Conservation (phyloP, 1,140 invertebrate species). For the Cardiocondyla obscurior region DNA sequence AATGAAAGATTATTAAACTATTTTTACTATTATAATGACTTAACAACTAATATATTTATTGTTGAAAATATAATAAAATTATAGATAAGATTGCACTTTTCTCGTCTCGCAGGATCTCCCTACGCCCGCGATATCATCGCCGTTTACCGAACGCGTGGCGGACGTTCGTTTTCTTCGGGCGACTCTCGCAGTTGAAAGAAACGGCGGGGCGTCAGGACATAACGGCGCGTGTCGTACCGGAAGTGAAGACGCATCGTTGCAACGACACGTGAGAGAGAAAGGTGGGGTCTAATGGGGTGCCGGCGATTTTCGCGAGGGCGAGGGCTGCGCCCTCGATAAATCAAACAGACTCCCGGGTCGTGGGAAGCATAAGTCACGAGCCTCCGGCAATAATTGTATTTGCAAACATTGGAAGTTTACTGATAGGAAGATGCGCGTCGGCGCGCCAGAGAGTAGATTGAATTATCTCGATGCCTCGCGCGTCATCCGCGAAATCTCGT, state of each 20-base stretch:
- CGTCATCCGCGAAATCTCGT: slow-evolving; percentile 3
- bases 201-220: slow-evolving; percentile 60
- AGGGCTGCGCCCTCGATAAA: slow-evolving; percentile 72
- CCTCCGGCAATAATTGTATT: slow-evolving; percentile 74
- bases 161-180: slow-evolving; percentile 46
- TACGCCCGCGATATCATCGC: slow-evolving; percentile 11
- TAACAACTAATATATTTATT: too few species aligned
- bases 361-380: slow-evolving; percentile 76
- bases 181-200: slow-evolving; percentile 28
- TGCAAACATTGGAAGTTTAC: slow-evolving; percentile 73
- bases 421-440: slow-evolving; percentile 56
- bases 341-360: slow-evolving; percentile 72
- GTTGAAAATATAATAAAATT: too few species aligned
- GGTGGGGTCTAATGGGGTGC: slow-evolving; percentile 65
- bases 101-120: neutral
- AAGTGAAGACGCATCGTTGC: slow-evolving; percentile 77
- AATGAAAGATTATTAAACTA: too few species aligned
- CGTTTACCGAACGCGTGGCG: slow-evolving; percentile 35
- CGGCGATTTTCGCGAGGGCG: slow-evolving; percentile 62
- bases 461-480: slow-evolving; percentile 29
- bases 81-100: too few species aligned
- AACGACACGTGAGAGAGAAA: slow-evolving; percentile 72
- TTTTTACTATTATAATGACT: too few species aligned
- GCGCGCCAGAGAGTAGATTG: slow-evolving; percentile 14
- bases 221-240: slow-evolving; percentile 75